Evolutionary conservation across 2,888 invertebrate genomes (phyloP).

Genomic region (Pseudanteris insignis): DNA sequence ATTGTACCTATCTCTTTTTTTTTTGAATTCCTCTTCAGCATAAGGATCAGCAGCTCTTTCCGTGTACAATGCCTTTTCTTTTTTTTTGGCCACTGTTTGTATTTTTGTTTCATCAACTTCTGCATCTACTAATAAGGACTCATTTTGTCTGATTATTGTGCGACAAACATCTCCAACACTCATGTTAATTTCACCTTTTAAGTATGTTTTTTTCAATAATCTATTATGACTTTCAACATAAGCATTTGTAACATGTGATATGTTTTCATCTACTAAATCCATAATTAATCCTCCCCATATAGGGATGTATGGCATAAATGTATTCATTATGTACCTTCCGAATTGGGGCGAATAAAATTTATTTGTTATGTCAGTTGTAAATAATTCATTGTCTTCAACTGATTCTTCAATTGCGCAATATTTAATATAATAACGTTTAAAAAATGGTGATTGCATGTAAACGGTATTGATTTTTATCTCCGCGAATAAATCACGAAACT

Average conservation of each 20-base stretch:
- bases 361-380: neutral
- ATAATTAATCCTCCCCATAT: conserved; percentile 37
- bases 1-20: too few species aligned
- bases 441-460: conserved; percentile 1
- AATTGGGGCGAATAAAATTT: neutral
- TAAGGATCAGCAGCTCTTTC: too few species aligned
- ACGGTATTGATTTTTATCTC: neutral
- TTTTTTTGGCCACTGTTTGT: too few species aligned
- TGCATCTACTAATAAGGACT: too few species aligned
- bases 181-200: neutral
- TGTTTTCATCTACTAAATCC: conserved; percentile 23
- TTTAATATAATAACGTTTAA: neutral
- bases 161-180: neutral
- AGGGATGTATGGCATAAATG: conserved; percentile 38
- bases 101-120: too few species aligned
- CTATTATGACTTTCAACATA: conserved; percentile 26
- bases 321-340: neutral
- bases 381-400: neutral
- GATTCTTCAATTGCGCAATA: neutral
- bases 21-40: too few species aligned
- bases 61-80: too few species aligned
- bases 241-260: conserved; percentile 40
- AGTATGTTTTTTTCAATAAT: conserved; percentile 3
- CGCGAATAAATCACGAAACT: neutral
- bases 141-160: too few species aligned